A percentile compares a stretch with the other conserved stretches of the same genome.
Evolutionary conservation across 64 coral and sea anemone species (phyloP).

Genomic region (Montipora sp.): DNA sequence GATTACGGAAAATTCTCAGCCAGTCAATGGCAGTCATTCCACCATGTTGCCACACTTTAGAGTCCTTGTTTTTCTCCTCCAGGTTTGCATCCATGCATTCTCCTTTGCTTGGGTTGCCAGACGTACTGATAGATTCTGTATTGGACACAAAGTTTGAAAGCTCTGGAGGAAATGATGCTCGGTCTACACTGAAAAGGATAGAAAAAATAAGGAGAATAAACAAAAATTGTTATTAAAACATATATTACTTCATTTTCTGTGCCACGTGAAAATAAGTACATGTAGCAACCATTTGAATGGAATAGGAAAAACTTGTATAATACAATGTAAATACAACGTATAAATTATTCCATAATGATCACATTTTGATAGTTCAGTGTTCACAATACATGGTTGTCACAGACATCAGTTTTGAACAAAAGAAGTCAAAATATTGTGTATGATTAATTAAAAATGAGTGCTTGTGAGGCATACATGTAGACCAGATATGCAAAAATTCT

Average conservation of each 20-base stretch:
- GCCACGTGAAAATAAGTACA: no score
- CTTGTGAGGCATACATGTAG: no score
- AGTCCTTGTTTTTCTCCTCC: slow-evolving; percentile 50
- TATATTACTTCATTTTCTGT: neutral
- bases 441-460: no score
- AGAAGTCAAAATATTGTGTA: no score
- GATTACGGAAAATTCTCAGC: slow-evolving; percentile 40
- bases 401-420: no score
- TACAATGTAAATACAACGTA: no score
- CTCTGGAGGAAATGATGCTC: neutral
- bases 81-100: slow-evolving; percentile 36
- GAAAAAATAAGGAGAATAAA: neutral
- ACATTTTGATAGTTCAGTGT: no score
- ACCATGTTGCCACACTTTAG: slow-evolving; percentile 57
- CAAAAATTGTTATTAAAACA: neutral
- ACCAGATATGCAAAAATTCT: no score
- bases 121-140: slow-evolving; percentile 44
- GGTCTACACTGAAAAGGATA: neutral
- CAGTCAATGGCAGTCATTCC: slow-evolving; percentile 30
- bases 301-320: no score
- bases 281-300: no score
- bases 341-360: no score
- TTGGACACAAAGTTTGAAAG: neutral
- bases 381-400: no score
- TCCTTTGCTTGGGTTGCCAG: slow-evolving; percentile 33